Base-by-base conservation (phyloP, 1,140 invertebrate genomes). In the Cydia fagiglandana region DNA sequence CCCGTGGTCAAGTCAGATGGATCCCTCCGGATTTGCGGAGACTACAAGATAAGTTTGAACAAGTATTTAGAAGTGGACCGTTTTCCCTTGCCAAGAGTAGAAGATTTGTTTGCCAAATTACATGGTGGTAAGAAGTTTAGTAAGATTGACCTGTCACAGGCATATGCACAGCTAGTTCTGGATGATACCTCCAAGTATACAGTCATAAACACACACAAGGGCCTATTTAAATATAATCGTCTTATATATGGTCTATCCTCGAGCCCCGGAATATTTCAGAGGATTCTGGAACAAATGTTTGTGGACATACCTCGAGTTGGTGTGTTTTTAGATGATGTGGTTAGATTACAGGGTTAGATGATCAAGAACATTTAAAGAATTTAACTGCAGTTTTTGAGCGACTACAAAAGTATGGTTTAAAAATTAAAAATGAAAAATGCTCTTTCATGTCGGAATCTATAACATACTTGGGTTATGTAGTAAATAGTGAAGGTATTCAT, bases 81-180 rank as follows among this genome's bases (percentile, higher is more conserved):
- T 70, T 79, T 87, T 77, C 87, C 87, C 2, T 75, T 91, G 10
- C 86, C 88, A 1, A 76, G 82, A 50, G 80, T 86, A 6, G 83
- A 85, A n/a, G 83, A 87, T 64, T 15, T 85, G 20, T 81, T 83
- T 50, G 73, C 81, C 1, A 76, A 53, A 6, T 74, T 86, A 12
- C 77, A 75, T 74, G 78, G 76, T 7, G 78, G 78, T 13, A 15
- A 80, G 64, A 66, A 61, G 34, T 81, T 80, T 50, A 53, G 38
- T 28, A 73, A 30, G 4, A 30, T 30, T 30, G 30, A 30, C 2
- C 30, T 30, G 2, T 30, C 30, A 30, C 30, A 30, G 30, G 30
- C 30, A 30, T 30, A 30, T 30, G 30, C 30, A 30, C 30, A 30
- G 30, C 30, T 30, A 30, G 30, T 30, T 30, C 30, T 30, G 30